A percentile compares a stretch with the other conserved stretches of the same genome.
Conservation (phyloP, 2,113 vertebrate genomes). For the Numida meleagris region DNA sequence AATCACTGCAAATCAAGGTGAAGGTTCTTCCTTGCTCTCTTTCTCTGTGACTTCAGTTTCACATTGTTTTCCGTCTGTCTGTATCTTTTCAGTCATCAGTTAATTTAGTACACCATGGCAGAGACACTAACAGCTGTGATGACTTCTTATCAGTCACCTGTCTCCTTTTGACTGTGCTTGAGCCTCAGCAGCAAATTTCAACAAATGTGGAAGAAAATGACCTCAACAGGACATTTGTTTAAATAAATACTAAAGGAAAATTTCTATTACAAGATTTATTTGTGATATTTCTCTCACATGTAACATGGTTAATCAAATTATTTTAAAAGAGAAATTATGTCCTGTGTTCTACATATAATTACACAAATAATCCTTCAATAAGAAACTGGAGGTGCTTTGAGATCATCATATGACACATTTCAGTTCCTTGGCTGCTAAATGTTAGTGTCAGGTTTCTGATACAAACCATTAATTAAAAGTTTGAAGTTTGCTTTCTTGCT, state of each 20-base stretch:
- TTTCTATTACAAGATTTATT: background rate
- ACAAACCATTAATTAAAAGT: background rate
- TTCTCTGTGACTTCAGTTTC: background rate
- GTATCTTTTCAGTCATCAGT: background rate
- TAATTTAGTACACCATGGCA: background rate
- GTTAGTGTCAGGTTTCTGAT: background rate
- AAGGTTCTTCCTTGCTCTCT: background rate
- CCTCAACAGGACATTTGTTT: background rate
- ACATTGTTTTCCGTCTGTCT: background rate
- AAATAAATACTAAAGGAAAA: background rate
- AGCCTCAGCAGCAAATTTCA: background rate
- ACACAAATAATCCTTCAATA: background rate
- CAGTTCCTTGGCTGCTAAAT: background rate
- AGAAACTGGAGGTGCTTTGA: background rate
- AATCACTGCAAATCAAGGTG: background rate
- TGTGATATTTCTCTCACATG: background rate
- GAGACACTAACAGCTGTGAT: background rate
- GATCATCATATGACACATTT: background rate
- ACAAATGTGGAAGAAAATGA: background rate
- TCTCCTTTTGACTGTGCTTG: background rate
- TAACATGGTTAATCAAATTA: background rate
- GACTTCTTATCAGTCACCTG: background rate
- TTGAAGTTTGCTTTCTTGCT: background rate
- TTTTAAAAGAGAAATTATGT: background rate
- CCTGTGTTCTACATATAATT: background rate